Conservation (phyloP, 2,113 vertebrate genomes). For the Notothenia coriiceps region DNA sequence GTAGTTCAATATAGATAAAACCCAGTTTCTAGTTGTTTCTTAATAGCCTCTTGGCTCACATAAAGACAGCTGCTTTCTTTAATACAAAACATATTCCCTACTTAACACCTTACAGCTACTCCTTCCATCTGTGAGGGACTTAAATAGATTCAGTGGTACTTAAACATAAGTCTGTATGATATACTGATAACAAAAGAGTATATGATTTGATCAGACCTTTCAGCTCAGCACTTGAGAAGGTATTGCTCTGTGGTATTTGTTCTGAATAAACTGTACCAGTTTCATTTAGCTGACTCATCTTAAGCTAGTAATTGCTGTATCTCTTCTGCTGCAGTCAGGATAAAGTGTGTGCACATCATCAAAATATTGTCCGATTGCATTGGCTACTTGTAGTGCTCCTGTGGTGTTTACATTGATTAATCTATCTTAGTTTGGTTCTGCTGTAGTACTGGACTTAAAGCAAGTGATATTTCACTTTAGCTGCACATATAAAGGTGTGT, state of each 20-base stretch:
- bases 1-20: conserved; percentile 8
- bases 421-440: not conserved
- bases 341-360: conserved; percentile 42
- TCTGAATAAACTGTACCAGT: conserved; percentile 29
- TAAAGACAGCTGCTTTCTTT: conserved; percentile 12
- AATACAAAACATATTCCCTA: not conserved
- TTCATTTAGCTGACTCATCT: conserved; percentile 48
- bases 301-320: conserved; percentile 39
- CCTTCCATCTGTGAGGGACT: conserved; percentile 20
- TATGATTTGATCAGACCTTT: conserved; percentile 14
- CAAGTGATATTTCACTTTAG: not conserved
- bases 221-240: not conserved
- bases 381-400: not conserved
- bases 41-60: conserved; percentile 16
- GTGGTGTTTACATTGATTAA: conserved; percentile 3
- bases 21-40: not conserved
- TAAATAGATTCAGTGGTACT: conserved; percentile 3
- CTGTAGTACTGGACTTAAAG: not conserved
- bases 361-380: conserved; percentile 20
- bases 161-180: conserved; percentile 4
- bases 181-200: conserved; percentile 12
- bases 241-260: conserved; percentile 19
- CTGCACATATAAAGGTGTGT: not conserved
- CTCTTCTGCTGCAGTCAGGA: conserved; percentile 39
- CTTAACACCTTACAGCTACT: conserved; percentile 16